These are phyloP conservation scores for Parotocinclus haroldoi DNA, from an alignment of 2,797 vertebrate species.

Conservation along the genomic window DNA sequence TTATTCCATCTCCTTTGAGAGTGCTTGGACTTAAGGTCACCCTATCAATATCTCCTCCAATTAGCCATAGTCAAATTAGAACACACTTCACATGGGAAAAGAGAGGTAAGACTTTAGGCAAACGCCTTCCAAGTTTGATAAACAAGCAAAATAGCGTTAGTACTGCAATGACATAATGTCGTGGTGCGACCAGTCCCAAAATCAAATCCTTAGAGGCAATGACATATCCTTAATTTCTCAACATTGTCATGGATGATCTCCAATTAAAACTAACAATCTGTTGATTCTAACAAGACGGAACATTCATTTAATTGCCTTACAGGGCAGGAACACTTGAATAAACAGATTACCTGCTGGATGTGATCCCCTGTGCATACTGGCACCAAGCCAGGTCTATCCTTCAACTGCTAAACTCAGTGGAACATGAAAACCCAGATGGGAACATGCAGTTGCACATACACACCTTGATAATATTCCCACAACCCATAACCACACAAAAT, in stretches of 20 bases:
- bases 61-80: slow-evolving; percentile 16
- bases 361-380: slow-evolving; percentile 71
- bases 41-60: slow-evolving; percentile 16
- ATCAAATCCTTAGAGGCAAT: slow-evolving; percentile 14
- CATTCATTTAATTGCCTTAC: slow-evolving; percentile 73
- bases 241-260: slow-evolving; percentile 25
- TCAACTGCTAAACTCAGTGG: slow-evolving; percentile 73
- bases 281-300: slow-evolving; percentile 41
- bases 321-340: slow-evolving; percentile 71
- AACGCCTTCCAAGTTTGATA: slow-evolving; percentile 20
- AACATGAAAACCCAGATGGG: slow-evolving; percentile 75
- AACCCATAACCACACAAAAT: slow-evolving; percentile 72
- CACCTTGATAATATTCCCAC: slow-evolving; percentile 71
- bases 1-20: slow-evolving; percentile 3
- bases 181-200: slow-evolving; percentile 21
- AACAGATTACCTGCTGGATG: slow-evolving; percentile 77
- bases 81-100: neutral
- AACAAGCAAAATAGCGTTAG: slow-evolving; percentile 22
- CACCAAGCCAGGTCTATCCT: slow-evolving; percentile 72
- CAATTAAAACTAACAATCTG: slow-evolving; percentile 37
- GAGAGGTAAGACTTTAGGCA: slow-evolving; percentile 3
- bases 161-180: slow-evolving; percentile 20
- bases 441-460: slow-evolving; percentile 67
- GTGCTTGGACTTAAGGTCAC: slow-evolving; percentile 21
- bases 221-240: slow-evolving; percentile 24